Base-by-base conservation (phyloP, 2,888 invertebrate genomes). In the Carabus problematicus region DNA sequence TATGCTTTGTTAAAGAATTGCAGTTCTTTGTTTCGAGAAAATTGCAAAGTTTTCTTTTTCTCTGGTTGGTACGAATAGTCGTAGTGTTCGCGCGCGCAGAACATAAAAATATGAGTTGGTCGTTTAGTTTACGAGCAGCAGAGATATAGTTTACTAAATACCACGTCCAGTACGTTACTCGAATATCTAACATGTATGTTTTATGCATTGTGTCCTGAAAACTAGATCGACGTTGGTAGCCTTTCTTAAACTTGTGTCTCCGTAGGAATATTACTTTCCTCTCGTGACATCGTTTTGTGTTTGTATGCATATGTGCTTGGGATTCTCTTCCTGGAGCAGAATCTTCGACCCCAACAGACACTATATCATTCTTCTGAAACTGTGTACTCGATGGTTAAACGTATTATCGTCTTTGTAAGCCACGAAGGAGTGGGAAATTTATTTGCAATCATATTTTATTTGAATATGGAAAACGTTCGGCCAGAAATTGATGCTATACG, bases 131-230 rank as follows among this genome's bases (percentile, higher is more conserved):
- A 66, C 66, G 66, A 66, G 54, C 59, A 49, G 59, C 40, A 59
- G 59, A 66, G 66, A 58, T 59, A 59, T 66, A 66, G 66, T 66
- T 66, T 66, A 66, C 66, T 66, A 66, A 66, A 66, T 66, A 66
- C 66, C 59, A 52, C 4, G 56, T 16, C 56, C 64, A 49, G 47
- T 39, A 29, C 59, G 58, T 47, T 59, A 59, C 66, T 54, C 49
- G 59, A 66, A 59, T 66, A 59, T 66, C 59, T 40, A 14, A 49
- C 42, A 49, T 54, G 59, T 47, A 66, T 66, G 66, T 66, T 66
- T 66, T 66, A 66, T 66, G 66, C 66, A 59, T 66, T 47, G 58
- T 58, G 58, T 64, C 64, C 56, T 64, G 64, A 56, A 64, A 64
- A 64, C 56, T 55, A 64, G 55, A 64, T 64, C 64, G 45, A 14